phyloP scores from a whole-genome alignment of 1,140 invertebrate genomes.

The Pseudomyrmex pallidus region DNA sequence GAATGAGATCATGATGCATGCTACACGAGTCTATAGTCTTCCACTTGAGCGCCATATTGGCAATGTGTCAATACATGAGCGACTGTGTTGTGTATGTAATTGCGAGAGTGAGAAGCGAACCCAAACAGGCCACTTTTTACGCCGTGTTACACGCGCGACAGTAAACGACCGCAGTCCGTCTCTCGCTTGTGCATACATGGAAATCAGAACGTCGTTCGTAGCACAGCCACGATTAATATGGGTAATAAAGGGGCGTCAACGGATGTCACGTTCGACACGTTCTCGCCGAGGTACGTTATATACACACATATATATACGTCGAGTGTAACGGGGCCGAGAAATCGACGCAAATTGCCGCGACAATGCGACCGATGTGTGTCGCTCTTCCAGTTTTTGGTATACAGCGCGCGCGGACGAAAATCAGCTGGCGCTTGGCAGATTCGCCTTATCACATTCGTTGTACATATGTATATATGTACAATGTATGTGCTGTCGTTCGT shows the following conservation, averaged over 20 bases:
- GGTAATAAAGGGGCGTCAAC: conserved; percentile 21
- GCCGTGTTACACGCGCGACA: not conserved
- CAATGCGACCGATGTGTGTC: not conserved
- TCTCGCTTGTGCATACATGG: conserved; percentile 25
- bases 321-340: not conserved
- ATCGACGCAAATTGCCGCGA: not conserved
- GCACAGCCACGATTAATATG: conserved; percentile 20
- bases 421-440: conserved; percentile 29
- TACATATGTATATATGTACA: not conserved
- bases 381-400: not conserved
- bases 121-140: conserved; percentile 1
- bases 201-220: conserved; percentile 13
- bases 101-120: not conserved
- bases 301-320: not conserved
- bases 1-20: conserved; percentile 51
- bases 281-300: not conserved
- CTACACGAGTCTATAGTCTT: conserved; percentile 53
- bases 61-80: conserved; percentile 68
- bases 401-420: not conserved
- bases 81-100: not conserved
- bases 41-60: conserved; percentile 71
- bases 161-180: not conserved
- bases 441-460: not conserved
- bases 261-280: conserved; percentile 12
- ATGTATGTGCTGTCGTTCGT: not conserved